These are phyloP conservation scores for Quadroppia sp. DNA, from an alignment of 2,888 invertebrate genomes.

Conservation along the genomic window DNA sequence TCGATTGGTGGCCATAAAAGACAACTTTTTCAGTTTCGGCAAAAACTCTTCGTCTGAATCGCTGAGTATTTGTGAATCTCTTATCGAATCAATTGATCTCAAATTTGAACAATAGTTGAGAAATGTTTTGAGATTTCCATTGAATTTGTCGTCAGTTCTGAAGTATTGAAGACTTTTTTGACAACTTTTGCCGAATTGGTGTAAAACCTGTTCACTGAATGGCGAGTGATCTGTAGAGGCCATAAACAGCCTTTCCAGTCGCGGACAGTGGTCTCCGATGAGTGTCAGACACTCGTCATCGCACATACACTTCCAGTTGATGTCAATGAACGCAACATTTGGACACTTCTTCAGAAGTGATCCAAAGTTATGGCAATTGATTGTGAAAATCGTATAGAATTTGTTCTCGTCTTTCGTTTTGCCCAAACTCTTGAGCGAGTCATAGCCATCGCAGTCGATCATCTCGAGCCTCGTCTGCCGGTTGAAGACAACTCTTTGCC, in stretches of 20 bases:
- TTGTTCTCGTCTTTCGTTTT: neutral
- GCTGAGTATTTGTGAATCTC: neutral
- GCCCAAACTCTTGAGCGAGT: neutral
- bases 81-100: neutral
- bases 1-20: neutral
- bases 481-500: slow-evolving; percentile 16
- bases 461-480: neutral
- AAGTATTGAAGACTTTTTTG: neutral
- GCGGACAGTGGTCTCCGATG: neutral
- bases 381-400: neutral
- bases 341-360: slow-evolving; percentile 6
- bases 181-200: neutral
- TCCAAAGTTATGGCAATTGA: neutral
- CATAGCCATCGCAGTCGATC: neutral
- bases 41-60: neutral
- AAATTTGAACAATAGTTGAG: slow-evolving; percentile 12
- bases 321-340: neutral
- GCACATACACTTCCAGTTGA: slow-evolving; percentile 20
- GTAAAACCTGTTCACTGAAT: neutral
- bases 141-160: slow-evolving; percentile 8
- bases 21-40: neutral
- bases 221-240: neutral
- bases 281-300: neutral
- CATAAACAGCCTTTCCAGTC: neutral
- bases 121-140: neutral